phyloP scores from a whole-genome alignment of 2,888 invertebrate genomes.

The Pantelozetes paolii region DNA sequence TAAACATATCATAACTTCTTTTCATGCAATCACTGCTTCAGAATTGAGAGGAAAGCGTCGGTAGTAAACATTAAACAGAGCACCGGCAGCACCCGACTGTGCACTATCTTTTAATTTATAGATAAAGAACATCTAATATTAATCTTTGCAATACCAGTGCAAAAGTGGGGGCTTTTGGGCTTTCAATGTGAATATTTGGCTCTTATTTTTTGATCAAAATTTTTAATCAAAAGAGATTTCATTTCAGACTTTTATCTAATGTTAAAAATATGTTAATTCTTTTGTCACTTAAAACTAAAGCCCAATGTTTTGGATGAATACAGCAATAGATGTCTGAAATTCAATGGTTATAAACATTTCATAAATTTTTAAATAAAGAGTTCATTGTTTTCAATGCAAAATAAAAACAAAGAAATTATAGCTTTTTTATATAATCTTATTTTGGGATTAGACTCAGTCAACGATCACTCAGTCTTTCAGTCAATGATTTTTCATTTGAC shows the following conservation, averaged over 20 bases:
- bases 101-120: too few species aligned
- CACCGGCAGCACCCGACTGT: too few species aligned
- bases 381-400: constrained; percentile 1
- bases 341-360: background rate
- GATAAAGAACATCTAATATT: constrained; percentile 4
- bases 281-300: constrained; percentile 5
- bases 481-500: background rate
- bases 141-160: constrained; percentile 14
- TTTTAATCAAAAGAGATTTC: constrained; percentile 17
- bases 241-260: constrained; percentile 1
- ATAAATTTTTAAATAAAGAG: constrained; percentile 4
- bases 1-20: constrained; percentile 12
- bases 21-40: background rate
- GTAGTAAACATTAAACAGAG: background rate
- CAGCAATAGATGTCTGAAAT: background rate
- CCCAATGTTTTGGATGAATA: constrained; percentile 2
- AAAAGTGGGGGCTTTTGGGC: too few species aligned
- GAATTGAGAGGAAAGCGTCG: background rate
- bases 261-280: constrained; percentile 21
- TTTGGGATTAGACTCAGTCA: background rate
- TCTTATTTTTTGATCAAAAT: background rate
- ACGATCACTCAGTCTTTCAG: too few species aligned
- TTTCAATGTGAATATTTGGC: too few species aligned
- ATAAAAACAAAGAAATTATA: background rate
- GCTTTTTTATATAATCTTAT: constrained; percentile 10